Evolutionary conservation across 2,888 invertebrate species (phyloP), one percentile per base, ranked within the genome.

Genomic region (Microctonus aethiopoides): DNA sequence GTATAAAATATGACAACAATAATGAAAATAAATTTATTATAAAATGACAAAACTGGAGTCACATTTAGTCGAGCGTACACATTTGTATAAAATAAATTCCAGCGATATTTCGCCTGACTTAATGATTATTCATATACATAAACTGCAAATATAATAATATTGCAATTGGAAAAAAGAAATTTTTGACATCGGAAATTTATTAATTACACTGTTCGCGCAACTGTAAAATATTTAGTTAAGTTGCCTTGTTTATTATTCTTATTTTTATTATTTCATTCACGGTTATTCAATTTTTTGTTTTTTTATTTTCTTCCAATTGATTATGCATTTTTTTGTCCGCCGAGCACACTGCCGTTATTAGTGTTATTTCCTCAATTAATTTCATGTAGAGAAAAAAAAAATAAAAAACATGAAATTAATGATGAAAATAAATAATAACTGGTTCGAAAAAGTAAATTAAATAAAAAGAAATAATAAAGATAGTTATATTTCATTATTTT

Each of bases 401-500:
- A 54, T 39, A n/a, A 34, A 39, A 26, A 13, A 29, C 32, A 20
- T 32, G 26, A 26, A 60, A 32, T n/a, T n/a, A n/a, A n/a, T 11
- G 11, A 24, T 6, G 29, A n/a, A 41, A 24, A 63, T 32, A 67
- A 76, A 63, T 75, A 72, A 74, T 72, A 78, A 68, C 78, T 72
- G 72, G 72, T 73, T 74, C 63, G 67, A 36, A 26, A 68, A 63
- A 65, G 70, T 20, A 39, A 66, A 51, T 36, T 51, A 63, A 34
- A 56, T 36, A 67, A 64, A 67, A 59, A 70, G 41, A 57, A 39
- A 69, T 63, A 52, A 22, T 34, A 24, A 20, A 63, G 46, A 57
- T 64, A 77, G 70, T 76, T 79, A 62, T 70, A 70, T 72, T 76
- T 75, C 72, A 74, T 76, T 74, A 69, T 70, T 67, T 76, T 74